Percentiles rank a stretch among this genome's conserved stretches.
phyloP scores from a whole-genome alignment of 2,113 vertebrate species.

The Nibea albiflora region DNA sequence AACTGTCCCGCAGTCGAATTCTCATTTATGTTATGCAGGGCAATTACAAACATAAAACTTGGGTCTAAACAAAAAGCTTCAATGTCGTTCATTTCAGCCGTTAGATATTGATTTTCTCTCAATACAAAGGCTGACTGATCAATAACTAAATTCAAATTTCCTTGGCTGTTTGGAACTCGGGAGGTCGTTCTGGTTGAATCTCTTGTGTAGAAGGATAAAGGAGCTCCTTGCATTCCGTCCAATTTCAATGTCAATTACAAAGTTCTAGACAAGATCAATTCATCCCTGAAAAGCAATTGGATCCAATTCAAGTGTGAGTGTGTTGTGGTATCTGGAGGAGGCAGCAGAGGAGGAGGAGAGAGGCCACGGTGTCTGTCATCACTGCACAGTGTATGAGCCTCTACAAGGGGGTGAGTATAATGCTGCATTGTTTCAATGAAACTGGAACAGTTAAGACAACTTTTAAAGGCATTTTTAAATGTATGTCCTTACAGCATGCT shows the following conservation, averaged over 20 bases:
- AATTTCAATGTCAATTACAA: constrained; percentile 6
- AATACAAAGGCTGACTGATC: background rate
- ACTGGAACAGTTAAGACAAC: too few species aligned
- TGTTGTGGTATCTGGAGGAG: background rate
- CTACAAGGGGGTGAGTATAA: background rate
- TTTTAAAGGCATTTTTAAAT: too few species aligned
- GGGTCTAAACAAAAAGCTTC: background rate
- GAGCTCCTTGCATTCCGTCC: background rate
- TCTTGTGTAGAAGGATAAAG: background rate
- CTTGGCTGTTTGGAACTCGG: background rate
- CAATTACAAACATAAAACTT: background rate
- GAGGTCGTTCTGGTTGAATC: background rate
- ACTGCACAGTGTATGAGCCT: background rate
- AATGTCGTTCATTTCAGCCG: background rate
- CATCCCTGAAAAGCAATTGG: constrained; percentile 19
- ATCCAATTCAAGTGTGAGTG: constrained; percentile 1
- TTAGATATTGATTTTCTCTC: background rate
- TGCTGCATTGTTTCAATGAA: background rate
- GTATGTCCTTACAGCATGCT: too few species aligned
- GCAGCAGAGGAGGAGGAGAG: background rate
- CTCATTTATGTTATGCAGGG: background rate
- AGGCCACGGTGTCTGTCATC: background rate
- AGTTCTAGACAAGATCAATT: constrained; percentile 16
- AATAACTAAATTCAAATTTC: background rate
- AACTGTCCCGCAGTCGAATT: background rate